Base-by-base conservation (phyloP, 2,888 invertebrate genomes). In the Microchrysa polita region DNA sequence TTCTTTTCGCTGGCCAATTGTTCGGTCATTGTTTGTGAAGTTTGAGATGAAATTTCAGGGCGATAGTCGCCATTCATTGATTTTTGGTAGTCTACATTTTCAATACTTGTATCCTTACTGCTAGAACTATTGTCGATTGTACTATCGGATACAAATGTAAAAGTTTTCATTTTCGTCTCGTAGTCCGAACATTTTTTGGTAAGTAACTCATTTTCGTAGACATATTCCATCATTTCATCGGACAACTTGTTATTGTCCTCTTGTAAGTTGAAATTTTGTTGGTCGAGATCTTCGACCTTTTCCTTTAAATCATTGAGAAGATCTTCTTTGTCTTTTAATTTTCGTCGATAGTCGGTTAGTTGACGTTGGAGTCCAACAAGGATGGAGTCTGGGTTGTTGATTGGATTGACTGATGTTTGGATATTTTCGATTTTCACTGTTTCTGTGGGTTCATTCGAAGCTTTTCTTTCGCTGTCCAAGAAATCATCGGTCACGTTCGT, bases 201-300 rank as follows among this genome's bases (percentile, higher is more conserved):
- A 2, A 89, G 81, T 40, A 81, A 79, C 67, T 89, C 88, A 18
- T 82, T 83, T 77, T 90, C 90, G 71, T 88, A 86, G 67, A 89
- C 84, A 74, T 82, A 86, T 63, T 90, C 90, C 82, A 89, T 87
- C 1, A 91, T 77, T 80, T 88, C 86, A 53, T 84, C 87, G 0
- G 90, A 89, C 23, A 90, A 81, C 60, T 83, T 82, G 77, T 88
- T 87, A 78, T 87, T 86, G 81, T 88, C 88, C 14, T 82, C 82
- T 81, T 87, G 87, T 74, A 89, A 81, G 23, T 79, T 80, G 72
- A 81, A 78, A 23, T 87, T 77, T 77, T 85, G 77, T 48, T 80
- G 74, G 2, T 76, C 40, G 12, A 83, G 63, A 14, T 81, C 77
- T 0, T 65, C 27, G 1, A 74, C 60, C 23, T 61, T 52, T 5